Percentiles rank a stretch among this genome's conserved stretches.
These are phyloP conservation scores for Neotoxoptera formosana DNA, from an alignment of 1,140 invertebrate species.

Conservation along the genomic window DNA sequence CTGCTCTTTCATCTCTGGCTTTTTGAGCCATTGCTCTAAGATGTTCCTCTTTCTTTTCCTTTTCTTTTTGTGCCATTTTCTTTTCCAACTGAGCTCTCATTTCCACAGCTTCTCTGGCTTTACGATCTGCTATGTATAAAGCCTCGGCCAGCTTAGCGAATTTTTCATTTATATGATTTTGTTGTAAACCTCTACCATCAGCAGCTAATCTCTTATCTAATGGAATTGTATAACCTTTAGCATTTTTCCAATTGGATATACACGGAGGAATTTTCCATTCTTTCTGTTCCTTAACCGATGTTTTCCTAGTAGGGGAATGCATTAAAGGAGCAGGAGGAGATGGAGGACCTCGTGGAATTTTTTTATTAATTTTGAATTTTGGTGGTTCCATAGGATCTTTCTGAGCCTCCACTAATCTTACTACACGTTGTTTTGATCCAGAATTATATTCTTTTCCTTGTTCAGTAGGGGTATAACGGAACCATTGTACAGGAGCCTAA, in stretches of 20 bases:
- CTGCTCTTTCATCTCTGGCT: conserved; percentile 93
- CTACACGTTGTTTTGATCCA: conserved; percentile 96
- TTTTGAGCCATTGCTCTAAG: conserved; percentile 91
- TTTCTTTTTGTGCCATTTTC: conserved; percentile 96
- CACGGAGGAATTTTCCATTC: conserved; percentile 99
- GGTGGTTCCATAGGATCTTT: conserved; percentile 99
- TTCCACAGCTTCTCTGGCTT: conserved; percentile 96
- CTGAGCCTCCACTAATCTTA: conserved; percentile 94
- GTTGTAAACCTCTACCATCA: conserved; percentile 96
- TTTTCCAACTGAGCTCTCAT: conserved; percentile 95
- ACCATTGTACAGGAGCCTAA: conserved; percentile 90
- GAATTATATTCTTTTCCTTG: conserved; percentile 96
- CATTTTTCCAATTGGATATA: conserved; percentile 99
- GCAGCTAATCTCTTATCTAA: conserved; percentile 97
- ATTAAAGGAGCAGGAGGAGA: conserved; percentile 97
- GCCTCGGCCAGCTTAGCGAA: conserved; percentile 98
- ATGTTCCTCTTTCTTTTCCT: conserved; percentile 97
- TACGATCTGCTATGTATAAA: conserved; percentile 97
- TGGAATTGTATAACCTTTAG: conserved; percentile 98
- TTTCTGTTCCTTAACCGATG: conserved; percentile 96
- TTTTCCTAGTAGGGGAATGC: conserved; percentile 96
- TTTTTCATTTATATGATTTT: conserved; percentile 97
- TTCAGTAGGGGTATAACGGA: conserved; percentile 96
- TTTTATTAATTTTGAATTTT: conserved; percentile 94
- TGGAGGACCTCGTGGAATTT: conserved; percentile 96